Evolutionary conservation across 2,113 vertebrate species (phyloP).

Genomic region (Thamnaconus septentrionalis): DNA sequence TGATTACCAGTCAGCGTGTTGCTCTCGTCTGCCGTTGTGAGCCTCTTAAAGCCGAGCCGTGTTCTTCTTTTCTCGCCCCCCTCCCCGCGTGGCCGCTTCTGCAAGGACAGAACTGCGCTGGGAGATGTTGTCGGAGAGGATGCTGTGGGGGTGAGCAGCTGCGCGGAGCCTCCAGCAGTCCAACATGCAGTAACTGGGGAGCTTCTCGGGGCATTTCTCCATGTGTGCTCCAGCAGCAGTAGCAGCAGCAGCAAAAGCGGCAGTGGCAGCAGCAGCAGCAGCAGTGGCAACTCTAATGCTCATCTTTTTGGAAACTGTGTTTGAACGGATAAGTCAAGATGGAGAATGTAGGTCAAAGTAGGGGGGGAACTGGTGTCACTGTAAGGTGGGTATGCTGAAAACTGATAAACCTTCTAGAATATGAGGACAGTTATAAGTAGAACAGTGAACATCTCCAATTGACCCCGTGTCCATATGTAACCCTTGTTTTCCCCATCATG

Average conservation of each 20-base stretch:
- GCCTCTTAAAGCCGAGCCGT: too few species aligned
- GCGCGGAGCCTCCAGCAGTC: constrained; percentile 4
- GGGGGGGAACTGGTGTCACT: constrained; percentile 43
- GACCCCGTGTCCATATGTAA: too few species aligned
- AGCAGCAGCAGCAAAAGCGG: too few species aligned
- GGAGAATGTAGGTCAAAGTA: constrained; percentile 58
- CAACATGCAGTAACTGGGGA: constrained; percentile 5
- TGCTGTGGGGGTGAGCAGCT: constrained; percentile 16
- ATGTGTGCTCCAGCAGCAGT: constrained; percentile 30
- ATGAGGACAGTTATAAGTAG: background rate
- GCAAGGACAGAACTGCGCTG: background rate
- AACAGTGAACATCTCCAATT: background rate
- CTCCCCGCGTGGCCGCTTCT: background rate
- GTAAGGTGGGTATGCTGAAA: background rate
- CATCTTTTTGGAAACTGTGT: constrained; percentile 40
- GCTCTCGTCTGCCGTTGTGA: background rate
- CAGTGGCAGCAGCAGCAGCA: too few species aligned
- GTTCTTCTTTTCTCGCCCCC: too few species aligned
- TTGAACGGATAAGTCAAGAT: constrained; percentile 48
- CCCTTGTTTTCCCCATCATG: constrained; percentile 4
- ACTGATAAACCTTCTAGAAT: background rate
- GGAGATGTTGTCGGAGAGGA: background rate
- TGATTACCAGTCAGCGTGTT: constrained; percentile 30
- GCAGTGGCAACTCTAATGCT: background rate
- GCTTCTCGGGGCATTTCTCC: constrained; percentile 38